Percentiles rank a stretch among this genome's conserved stretches.
phyloP scores from a whole-genome alignment of 2,113 vertebrate species.

The Talpa occidentalis region DNA sequence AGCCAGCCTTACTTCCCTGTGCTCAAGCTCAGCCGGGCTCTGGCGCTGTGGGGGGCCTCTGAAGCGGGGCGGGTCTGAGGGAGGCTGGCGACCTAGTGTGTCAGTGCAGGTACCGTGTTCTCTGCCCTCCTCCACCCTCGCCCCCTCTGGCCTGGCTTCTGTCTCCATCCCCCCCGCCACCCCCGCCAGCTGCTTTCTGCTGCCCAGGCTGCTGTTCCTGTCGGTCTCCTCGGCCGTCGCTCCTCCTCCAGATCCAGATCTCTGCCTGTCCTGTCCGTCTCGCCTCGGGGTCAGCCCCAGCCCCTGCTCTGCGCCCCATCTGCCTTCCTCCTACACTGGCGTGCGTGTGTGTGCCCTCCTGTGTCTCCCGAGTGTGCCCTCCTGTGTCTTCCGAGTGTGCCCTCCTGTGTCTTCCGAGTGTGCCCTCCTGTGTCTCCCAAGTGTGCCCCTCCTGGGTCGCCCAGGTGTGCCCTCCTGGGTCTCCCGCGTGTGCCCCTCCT shows the following conservation, averaged over 20 bases:
- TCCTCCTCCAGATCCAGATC: neutral
- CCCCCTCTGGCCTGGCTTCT: rapidly evolving
- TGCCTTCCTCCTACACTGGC: too few relatives aligned
- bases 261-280: neutral
- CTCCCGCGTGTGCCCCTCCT: too few relatives aligned
- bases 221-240: rapidly evolving
- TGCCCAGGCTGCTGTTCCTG: neutral
- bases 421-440: too few relatives aligned
- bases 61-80: neutral
- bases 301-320: neutral
- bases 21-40: too few relatives aligned
- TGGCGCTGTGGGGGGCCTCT: too few relatives aligned
- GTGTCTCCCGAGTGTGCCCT: too few relatives aligned
- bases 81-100: rapidly evolving
- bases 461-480: too few relatives aligned
- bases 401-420: too few relatives aligned
- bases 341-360: too few relatives aligned
- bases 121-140: neutral
- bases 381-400: too few relatives aligned
- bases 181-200: neutral
- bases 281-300: neutral
- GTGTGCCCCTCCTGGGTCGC: too few relatives aligned
- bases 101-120: neutral
- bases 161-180: rapidly evolving
- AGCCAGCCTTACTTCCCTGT: too few relatives aligned